These are phyloP conservation scores for Pteronura brasiliensis DNA, from an alignment of 2,113 vertebrate genomes.

Conservation along the genomic window DNA sequence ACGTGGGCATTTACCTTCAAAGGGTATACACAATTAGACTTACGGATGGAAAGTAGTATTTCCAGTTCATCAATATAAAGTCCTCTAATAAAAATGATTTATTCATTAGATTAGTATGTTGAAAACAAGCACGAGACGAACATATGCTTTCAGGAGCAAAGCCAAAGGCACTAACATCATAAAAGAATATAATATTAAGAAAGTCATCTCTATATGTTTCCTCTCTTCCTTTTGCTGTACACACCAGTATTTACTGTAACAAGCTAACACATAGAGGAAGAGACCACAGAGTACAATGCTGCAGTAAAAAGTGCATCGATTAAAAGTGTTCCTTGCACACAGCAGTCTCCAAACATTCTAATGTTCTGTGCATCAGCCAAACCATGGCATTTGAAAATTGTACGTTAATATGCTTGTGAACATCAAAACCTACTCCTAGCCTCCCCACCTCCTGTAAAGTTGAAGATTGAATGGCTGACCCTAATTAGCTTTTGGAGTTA, in stretches of 20 bases:
- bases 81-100: neutral
- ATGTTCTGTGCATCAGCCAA: neutral
- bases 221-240: neutral
- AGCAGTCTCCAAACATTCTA: neutral
- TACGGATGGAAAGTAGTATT: neutral
- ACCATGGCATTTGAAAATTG: neutral
- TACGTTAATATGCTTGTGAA: neutral
- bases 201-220: neutral
- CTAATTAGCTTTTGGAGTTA: neutral
- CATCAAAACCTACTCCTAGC: neutral
- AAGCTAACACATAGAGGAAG: accelerated
- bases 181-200: neutral
- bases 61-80: neutral
- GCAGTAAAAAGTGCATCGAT: neutral
- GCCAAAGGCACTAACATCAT: neutral
- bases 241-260: neutral
- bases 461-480: neutral
- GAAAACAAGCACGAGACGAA: neutral
- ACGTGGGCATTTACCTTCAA: neutral
- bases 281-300: no score
- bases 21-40: neutral
- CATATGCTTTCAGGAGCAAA: neutral
- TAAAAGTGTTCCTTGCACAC: neutral
- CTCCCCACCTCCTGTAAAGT: neutral
- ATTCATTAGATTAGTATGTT: neutral